Evolutionary conservation across 2,113 vertebrate species (phyloP).

Genomic region (Rissa tridactyla): DNA sequence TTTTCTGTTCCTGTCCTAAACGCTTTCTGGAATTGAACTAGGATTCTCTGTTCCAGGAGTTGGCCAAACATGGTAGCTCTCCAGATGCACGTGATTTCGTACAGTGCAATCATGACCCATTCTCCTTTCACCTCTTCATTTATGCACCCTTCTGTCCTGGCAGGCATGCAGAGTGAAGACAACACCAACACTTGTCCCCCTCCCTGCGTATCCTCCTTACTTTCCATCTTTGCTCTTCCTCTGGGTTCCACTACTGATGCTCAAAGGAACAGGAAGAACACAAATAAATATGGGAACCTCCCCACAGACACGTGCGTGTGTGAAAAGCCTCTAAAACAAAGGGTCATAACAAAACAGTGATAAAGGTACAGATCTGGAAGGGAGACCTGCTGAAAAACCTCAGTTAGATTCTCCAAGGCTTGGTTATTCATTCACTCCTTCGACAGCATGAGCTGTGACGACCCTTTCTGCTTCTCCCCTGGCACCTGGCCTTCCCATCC

Average conservation of each 20-base stretch:
- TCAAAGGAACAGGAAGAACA: background rate
- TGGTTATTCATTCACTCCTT: background rate
- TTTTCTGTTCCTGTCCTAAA: background rate
- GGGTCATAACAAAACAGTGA: background rate
- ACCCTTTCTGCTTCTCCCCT: background rate
- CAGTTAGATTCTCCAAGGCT: background rate
- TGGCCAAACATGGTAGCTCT: background rate
- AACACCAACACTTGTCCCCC: background rate
- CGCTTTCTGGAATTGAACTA: background rate
- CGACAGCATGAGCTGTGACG: background rate
- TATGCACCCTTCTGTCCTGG: background rate
- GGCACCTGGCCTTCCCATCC: background rate
- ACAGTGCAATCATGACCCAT: background rate
- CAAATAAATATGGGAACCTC: background rate
- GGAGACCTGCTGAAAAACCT: background rate
- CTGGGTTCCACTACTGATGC: background rate
- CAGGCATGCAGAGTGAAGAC: background rate
- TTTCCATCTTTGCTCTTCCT: background rate
- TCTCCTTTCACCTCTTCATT: background rate
- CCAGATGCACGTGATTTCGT: background rate
- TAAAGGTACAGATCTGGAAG: background rate
- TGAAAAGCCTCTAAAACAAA: background rate
- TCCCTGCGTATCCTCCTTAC: background rate
- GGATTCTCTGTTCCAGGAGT: background rate
- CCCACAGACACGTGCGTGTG: accelerated